Conservation (phyloP, 2,888 invertebrate genomes). For the Calephelis perditalis region DNA sequence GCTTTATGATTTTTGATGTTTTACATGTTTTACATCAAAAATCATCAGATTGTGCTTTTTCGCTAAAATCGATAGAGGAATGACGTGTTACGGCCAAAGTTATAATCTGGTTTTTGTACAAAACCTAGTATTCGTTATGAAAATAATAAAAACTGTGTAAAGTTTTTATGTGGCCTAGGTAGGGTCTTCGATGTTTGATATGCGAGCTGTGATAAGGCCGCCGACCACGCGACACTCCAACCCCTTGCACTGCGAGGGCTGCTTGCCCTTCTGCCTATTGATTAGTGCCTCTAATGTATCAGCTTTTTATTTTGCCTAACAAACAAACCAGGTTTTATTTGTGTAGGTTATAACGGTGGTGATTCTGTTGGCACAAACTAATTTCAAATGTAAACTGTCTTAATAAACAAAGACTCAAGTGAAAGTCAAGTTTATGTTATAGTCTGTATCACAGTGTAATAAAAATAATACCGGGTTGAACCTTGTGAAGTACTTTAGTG, state of each 20-base stretch:
- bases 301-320: constrained; percentile 14
- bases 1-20: too few species aligned
- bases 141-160: constrained; percentile 19
- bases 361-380: too few species aligned
- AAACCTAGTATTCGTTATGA: constrained; percentile 8
- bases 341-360: too few species aligned
- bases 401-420: too few species aligned
- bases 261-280: constrained; percentile 73
- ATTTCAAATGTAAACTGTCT: too few species aligned
- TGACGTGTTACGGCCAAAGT: too few species aligned
- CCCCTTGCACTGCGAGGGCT: constrained; percentile 66
- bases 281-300: constrained; percentile 62
- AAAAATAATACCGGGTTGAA: too few species aligned
- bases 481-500: neutral
- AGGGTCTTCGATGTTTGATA: constrained; percentile 66
- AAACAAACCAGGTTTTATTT: neutral
- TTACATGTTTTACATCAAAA: too few species aligned
- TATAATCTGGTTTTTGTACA: neutral
- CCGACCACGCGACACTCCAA: constrained; percentile 70
- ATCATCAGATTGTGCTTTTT: too few species aligned
- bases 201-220: constrained; percentile 64
- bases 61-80: too few species aligned
- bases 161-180: constrained; percentile 34
- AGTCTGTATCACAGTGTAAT: neutral
- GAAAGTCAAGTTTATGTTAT: neutral